A percentile compares a stretch with the other conserved stretches of the same genome.
Evolutionary conservation across 1,140 invertebrate species (phyloP).

Genomic region (Neuroterus valhalla): DNA sequence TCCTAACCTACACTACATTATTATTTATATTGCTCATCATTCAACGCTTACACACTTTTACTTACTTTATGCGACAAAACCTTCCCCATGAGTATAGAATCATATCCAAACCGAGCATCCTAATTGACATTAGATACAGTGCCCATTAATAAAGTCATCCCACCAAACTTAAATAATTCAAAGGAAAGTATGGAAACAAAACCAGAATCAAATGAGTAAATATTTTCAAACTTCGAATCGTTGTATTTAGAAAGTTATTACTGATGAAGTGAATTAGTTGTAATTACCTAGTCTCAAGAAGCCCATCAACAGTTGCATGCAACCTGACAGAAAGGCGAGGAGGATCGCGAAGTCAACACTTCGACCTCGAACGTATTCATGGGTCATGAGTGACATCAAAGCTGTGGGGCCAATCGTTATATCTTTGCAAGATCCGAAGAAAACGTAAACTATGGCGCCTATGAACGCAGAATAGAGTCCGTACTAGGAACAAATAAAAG

Average conservation of each 20-base stretch:
- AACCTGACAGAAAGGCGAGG: conserved; percentile 87
- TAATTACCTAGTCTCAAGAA: conserved; percentile 83
- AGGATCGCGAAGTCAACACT: conserved; percentile 88
- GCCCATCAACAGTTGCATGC: conserved; percentile 89
- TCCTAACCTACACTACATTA: no score
- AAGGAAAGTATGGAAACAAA: no score
- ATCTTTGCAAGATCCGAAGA: conserved; percentile 93
- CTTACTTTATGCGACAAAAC: no score
- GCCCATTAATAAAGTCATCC: no score
- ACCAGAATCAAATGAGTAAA: no score
- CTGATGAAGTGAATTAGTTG: background rate
- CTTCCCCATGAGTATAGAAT: no score
- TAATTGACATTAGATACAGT: no score
- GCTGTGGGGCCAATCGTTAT: conserved; percentile 93
- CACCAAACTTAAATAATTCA: no score
- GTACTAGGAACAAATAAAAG: conserved; percentile 79
- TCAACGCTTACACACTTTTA: no score
- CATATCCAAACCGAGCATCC: no score
- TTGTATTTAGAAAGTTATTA: background rate
- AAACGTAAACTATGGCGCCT: conserved; percentile 92
- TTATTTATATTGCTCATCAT: no score
- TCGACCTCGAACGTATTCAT: conserved; percentile 81
- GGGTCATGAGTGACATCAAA: conserved; percentile 88
- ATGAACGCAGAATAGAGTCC: conserved; percentile 95
- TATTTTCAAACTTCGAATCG: background rate